Base-by-base conservation (phyloP, 37 sponge, comb jelly and placozoan species). In the Hexactinellida sp. region DNA sequence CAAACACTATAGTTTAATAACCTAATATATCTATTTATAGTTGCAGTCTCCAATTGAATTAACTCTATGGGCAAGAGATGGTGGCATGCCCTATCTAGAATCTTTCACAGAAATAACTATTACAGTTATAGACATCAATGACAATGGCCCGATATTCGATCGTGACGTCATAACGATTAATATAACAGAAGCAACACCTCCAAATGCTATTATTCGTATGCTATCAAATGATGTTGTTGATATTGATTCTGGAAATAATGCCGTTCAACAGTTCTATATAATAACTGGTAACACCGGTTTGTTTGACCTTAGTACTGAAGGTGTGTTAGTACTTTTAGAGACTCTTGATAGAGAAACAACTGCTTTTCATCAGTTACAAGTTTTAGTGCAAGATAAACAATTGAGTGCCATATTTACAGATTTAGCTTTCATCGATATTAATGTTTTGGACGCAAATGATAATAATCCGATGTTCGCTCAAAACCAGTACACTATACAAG, bases 81-180 rank as follows among this genome's bases (percentile, higher is more conserved):
- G 86, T 5, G 91, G 89, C 1, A 30, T 36, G 1, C 63, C 84
- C 32, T 55, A 36, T n/a, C 24, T 83, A 3, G 37, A 82, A 24
- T 38, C 84, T 3, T 19, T 0, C 24, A 83, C 89, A 7, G n/a
- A 54, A 16, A 84, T 94, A 0, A 32, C 36, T 30, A 51, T 92
- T 0, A 82, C 82, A 24, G 88, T 94, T 1, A 54, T 84, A 23
- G 95, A 92, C 85, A 38, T 91, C 21, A 94, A 94, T 85, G 93
- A 92, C 82, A 94, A 94, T 71, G 38, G 83, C 13, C 95, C 95
- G 24, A 54, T 54, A 35, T 94, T 94, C 54, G n/a, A n/a, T 28
- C 39, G 82, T n/a, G 82, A 36, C 13, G 16, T 36, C 32, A 88
- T 88, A 63, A 0, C 34, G 1, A 84, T 88, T 24, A 84, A 19